Evolutionary conservation across 2,113 vertebrate genomes (phyloP).

Genomic region (Caretta caretta): DNA sequence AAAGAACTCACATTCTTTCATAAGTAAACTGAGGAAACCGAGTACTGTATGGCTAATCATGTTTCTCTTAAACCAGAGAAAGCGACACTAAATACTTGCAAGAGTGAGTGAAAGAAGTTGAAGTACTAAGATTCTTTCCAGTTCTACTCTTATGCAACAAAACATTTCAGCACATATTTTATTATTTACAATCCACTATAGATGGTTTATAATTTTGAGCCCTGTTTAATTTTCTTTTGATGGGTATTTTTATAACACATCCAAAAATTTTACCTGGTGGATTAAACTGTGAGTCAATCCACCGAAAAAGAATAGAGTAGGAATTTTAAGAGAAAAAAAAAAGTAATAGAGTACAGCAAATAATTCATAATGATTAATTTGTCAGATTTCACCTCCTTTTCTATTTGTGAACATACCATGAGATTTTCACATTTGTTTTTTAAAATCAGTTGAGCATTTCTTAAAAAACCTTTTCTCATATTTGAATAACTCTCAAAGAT

Average conservation of each 20-base stretch:
- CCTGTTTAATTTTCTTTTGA: not conserved
- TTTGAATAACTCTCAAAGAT: not conserved
- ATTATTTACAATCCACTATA: not conserved
- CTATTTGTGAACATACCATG: not conserved
- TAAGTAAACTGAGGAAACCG: slow-evolving; percentile 18
- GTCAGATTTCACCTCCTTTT: not conserved
- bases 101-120: not conserved
- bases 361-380: not conserved
- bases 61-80: slow-evolving; percentile 5
- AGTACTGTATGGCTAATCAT: not conserved
- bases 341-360: not conserved
- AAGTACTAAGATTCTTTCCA: not conserved
- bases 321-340: not conserved
- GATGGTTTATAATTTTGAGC: not conserved
- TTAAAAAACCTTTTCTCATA: not conserved
- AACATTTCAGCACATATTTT: not conserved
- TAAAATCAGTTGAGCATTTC: not conserved
- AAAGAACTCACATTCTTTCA: slow-evolving; percentile 42
- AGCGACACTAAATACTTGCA: slow-evolving; percentile 10
- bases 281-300: not conserved
- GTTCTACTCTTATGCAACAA: not conserved
- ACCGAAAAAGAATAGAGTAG: not conserved
- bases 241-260: not conserved
- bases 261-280: not conserved
- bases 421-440: not conserved